These are phyloP conservation scores for Myanophis thanlyinensis DNA, from an alignment of 2,113 vertebrate species.

Conservation along the genomic window DNA sequence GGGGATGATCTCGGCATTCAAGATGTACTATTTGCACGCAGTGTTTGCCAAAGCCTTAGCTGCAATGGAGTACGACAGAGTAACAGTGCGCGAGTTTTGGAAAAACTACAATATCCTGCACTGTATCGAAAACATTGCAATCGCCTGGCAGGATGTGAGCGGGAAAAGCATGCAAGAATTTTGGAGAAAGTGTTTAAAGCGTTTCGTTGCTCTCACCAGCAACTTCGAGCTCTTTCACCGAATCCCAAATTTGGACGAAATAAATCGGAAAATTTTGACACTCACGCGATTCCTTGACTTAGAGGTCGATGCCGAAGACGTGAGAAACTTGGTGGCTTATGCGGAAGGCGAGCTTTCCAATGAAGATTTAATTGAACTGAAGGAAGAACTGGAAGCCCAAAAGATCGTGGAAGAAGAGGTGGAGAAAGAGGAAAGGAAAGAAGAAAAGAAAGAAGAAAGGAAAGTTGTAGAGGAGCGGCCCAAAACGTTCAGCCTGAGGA, in stretches of 20 bases:
- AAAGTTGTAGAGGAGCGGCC: neutral
- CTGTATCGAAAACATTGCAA: neutral
- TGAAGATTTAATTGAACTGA: neutral
- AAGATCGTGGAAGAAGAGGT: neutral
- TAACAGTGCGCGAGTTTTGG: neutral
- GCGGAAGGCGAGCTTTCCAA: neutral
- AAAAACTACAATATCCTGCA: neutral
- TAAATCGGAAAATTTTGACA: neutral
- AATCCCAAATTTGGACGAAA: neutral
- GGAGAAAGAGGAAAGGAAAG: neutral
- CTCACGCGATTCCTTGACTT: neutral
- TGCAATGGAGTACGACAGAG: neutral
- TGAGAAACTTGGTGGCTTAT: neutral
- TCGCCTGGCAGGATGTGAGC: neutral
- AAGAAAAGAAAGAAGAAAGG: neutral
- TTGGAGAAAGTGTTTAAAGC: neutral
- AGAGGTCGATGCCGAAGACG: neutral
- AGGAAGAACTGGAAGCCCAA: neutral
- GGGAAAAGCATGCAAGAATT: neutral
- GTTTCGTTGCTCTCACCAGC: neutral
- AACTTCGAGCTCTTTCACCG: neutral
- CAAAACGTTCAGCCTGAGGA: neutral
- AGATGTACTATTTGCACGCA: neutral
- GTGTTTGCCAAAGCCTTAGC: neutral
- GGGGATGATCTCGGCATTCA: neutral